Percentiles rank a stretch among this genome's conserved stretches.
Conservation (phyloP, 2,113 vertebrate genomes). For the Ammodytes dubius region DNA sequence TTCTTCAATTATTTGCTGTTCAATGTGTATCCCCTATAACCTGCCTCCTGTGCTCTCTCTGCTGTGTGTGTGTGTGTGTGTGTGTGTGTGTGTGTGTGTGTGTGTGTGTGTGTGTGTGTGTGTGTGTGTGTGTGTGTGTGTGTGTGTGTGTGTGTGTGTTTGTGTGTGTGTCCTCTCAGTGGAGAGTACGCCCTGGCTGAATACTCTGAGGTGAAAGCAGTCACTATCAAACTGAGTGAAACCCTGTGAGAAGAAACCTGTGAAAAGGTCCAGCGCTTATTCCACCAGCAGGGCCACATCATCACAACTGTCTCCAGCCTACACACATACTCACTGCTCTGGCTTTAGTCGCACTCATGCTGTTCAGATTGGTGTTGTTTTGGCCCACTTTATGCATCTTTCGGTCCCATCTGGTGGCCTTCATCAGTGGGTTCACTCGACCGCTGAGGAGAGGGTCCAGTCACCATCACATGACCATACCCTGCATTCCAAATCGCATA, state of each 20-base stretch:
- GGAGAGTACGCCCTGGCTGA: conserved; percentile 94
- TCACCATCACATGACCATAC: neutral
- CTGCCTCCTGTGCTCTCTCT: conserved; percentile 8
- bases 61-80: no score
- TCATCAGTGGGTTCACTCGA: neutral
- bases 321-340: neutral
- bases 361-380: neutral
- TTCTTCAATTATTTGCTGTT: neutral
- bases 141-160: no score
- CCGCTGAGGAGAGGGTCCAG: no score
- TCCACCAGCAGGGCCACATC: conserved; percentile 3
- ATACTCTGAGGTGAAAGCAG: conserved; percentile 94
- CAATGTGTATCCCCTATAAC: neutral
- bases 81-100: no score
- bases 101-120: no score
- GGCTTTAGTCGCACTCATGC: neutral
- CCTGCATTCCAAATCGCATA: no score
- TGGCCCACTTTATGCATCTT: neutral
- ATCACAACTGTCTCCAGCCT: neutral
- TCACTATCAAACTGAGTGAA: conserved; percentile 94
- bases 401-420: neutral
- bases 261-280: neutral
- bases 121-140: no score
- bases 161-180: conserved; percentile 74
- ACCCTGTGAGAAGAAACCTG: conserved; percentile 82